Conservation (phyloP, 2,113 vertebrate genomes). For the Bettongia penicillata region DNA sequence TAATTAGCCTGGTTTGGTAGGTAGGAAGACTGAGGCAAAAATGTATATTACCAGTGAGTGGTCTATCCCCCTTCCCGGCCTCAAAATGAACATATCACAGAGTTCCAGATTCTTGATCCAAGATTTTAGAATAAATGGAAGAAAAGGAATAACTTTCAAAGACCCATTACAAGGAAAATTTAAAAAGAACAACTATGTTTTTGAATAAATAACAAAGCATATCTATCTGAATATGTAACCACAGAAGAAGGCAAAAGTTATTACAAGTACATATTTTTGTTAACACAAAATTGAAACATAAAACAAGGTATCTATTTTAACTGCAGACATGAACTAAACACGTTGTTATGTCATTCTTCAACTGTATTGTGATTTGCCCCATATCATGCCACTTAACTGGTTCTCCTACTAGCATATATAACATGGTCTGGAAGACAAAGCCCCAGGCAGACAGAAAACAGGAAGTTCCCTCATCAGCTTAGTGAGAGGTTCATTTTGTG, state of each 20-base stretch:
- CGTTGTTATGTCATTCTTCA: fast-evolving
- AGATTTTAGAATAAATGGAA: not conserved
- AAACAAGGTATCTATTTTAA: not conserved
- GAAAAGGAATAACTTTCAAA: not conserved
- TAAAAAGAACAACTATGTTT: not conserved
- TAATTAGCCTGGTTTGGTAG: not conserved
- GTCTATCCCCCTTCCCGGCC: not conserved
- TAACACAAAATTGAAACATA: not conserved
- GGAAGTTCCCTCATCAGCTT: not conserved
- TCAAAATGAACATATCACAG: not conserved
- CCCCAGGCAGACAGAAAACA: not conserved
- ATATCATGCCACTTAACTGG: fast-evolving
- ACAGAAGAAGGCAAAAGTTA: not conserved
- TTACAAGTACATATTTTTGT: not conserved
- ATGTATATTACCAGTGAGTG: not conserved
- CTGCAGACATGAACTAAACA: fast-evolving
- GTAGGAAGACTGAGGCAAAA: not conserved
- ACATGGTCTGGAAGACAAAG: not conserved
- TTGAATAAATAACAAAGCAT: not conserved
- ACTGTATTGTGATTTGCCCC: fast-evolving
- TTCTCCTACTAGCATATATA: not conserved
- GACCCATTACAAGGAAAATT: not conserved
- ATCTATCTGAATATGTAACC: not conserved
- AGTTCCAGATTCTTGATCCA: not conserved
- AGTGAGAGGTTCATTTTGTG: not conserved